Conservation (phyloP, 2,113 vertebrate species). For the Megaleporinus macrocephalus region DNA sequence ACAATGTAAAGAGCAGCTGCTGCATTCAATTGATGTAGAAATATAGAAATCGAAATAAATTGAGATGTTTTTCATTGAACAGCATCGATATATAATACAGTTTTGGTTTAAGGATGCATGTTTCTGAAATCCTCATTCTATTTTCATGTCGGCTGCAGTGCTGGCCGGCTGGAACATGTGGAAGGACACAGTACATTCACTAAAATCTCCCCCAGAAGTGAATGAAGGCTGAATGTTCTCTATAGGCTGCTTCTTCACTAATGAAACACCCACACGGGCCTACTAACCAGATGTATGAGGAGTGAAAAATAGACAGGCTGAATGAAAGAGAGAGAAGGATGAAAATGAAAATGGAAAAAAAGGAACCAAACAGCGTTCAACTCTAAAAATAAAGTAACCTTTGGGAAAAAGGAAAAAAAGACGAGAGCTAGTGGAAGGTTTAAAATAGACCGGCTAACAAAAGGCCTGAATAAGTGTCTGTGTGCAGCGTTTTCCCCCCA, state of each 20-base stretch:
- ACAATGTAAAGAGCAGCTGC: too few species aligned
- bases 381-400: constrained; percentile 54
- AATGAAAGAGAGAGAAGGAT: constrained; percentile 16
- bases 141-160: too few species aligned
- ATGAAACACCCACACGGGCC: constrained; percentile 37
- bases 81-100: too few species aligned
- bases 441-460: constrained; percentile 51
- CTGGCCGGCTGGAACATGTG: not conserved
- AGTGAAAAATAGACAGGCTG: constrained; percentile 14
- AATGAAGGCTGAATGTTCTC: constrained; percentile 33
- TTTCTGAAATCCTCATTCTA: too few species aligned
- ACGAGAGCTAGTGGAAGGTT: constrained; percentile 39
- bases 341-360: constrained; percentile 1
- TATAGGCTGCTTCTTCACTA: constrained; percentile 36
- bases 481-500: constrained; percentile 20
- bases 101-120: too few species aligned
- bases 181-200: constrained; percentile 3
- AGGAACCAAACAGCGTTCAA: constrained; percentile 25
- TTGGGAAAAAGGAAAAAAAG: constrained; percentile 29
- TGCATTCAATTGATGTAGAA: too few species aligned
- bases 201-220: constrained; percentile 26
- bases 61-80: too few species aligned
- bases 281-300: constrained; percentile 14
- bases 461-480: constrained; percentile 21
- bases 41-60: too few species aligned